Conservation (phyloP, 2,797 vertebrate genomes). For the Novumbra hubbsi region DNA sequence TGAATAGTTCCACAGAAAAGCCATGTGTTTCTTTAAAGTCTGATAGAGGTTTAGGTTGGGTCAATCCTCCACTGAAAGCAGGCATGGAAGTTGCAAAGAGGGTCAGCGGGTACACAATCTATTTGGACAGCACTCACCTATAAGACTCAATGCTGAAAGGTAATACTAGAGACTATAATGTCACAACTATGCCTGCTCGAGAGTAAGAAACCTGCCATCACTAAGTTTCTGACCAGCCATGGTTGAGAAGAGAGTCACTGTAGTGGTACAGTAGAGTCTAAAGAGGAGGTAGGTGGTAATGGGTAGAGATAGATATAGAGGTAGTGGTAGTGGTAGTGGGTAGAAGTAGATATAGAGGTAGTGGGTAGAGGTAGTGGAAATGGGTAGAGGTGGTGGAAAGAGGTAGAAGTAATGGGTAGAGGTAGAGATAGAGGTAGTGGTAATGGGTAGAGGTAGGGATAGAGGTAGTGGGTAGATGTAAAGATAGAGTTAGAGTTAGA, state of each 20-base stretch:
- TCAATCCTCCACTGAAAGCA: slow-evolving; percentile 9
- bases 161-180: background rate
- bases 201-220: background rate
- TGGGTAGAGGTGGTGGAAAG: too few relatives aligned
- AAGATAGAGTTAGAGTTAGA: too few relatives aligned
- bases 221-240: slow-evolving; percentile 19
- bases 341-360: too few relatives aligned
- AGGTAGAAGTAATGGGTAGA: too few relatives aligned
- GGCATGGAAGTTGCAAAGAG: background rate
- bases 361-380: too few relatives aligned
- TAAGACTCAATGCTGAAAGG: background rate
- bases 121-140: background rate
- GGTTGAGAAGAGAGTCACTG: slow-evolving; percentile 34
- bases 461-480: too few relatives aligned
- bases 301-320: too few relatives aligned
- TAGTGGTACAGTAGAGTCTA: slow-evolving; percentile 12
- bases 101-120: background rate
- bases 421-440: too few relatives aligned
- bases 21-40: slow-evolving; percentile 33
- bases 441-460: too few relatives aligned
- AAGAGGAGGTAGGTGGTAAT: slow-evolving; percentile 32
- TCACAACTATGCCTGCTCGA: background rate
- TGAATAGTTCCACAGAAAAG: too few relatives aligned
- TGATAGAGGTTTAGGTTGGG: background rate
- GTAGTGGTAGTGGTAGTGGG: too few relatives aligned